Evolutionary conservation across 2,113 vertebrate species (phyloP), one percentile per base, ranked within the genome.

Genomic region (Eonycteris spelaea): DNA sequence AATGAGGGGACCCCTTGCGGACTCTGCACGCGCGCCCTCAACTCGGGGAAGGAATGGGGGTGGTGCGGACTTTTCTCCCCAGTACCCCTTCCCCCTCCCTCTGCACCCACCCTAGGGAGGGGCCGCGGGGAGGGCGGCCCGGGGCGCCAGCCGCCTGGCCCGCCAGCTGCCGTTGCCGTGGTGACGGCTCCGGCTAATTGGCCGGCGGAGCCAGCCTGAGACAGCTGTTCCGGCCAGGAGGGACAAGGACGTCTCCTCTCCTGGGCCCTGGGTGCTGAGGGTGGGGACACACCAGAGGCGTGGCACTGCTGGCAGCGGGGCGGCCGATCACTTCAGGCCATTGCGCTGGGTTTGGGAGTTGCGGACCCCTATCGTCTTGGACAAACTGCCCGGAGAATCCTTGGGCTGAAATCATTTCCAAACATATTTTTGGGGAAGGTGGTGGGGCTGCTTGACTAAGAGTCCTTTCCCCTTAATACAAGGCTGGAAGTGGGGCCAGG

Each of bases 161-260:
- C 89, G 97, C 98, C 97, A 88, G 97, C 94, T 95, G 96, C 90
- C 30, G 98, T 98, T 98, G 95, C 98, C 96, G 80, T 98, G 98
- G 98, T 93, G 97, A 98, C 80, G 80, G 94, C 91, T 97, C 93
- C 0, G 96, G 97, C 97, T 98, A 97, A 97, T 96, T 96, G 97
- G 97, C 95, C 89, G 68, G 95, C 74, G 12, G 40, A 95, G 93
- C 57, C 21, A 94, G 91, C 96, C 88, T 33, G 85, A 93, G 96
- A 96, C 97, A 96, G 95, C 96, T 95, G 94, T 94, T 97, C 96
- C 22, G 82, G 94, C 96, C 97, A 24, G 40, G 93, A 97, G 98
- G 98, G 97, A 96, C 98, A 97, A 98, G 98, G 98, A 98, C 95
- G 84, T 75, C 53, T 96, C 92, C 97, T 97, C 38, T 65, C 74